A percentile compares a stretch with the other conserved stretches of the same genome.
Evolutionary conservation across 35 echinoderm and acorn worm genomes (phyloP).

Genomic region (Chiridota heheva): DNA sequence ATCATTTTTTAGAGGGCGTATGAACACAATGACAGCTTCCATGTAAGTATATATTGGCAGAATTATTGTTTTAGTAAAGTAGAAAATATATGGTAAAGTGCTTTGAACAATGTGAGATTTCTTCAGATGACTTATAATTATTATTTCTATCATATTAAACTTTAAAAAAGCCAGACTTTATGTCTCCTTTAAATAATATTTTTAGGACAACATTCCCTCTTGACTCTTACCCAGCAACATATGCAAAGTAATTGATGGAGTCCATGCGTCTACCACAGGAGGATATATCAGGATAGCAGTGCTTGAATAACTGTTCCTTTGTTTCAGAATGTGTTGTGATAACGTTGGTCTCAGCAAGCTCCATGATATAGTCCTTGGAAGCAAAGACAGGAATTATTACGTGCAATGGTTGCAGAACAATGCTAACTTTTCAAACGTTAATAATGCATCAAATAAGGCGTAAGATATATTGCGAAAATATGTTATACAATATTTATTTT

Average conservation of each 20-base stretch:
- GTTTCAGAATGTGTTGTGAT: conserved; percentile 58
- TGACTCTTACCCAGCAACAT: conserved; percentile 78
- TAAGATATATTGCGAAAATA: no score
- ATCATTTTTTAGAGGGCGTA: no score
- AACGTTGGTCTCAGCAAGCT: conserved; percentile 77
- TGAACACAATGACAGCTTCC: no score
- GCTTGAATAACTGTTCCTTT: conserved; percentile 58
- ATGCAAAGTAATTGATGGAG: conserved; percentile 78
- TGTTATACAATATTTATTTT: no score
- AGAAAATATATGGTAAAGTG: no score
- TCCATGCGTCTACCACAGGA: conserved; percentile 87
- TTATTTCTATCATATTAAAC: neutral
- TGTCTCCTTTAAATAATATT: neutral
- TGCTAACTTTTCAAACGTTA: no score
- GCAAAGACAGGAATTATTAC: neutral
- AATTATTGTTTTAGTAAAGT: no score
- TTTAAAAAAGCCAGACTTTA: neutral
- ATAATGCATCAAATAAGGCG: no score
- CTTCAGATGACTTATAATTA: neutral
- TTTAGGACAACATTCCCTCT: neutral
- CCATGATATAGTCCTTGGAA: conserved; percentile 59
- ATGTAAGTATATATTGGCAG: neutral
- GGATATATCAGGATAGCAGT: conserved; percentile 87
- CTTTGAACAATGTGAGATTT: neutral
- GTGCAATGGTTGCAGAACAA: neutral